Base-by-base conservation (phyloP, 2,888 invertebrate genomes). In the Phengaris arion region DNA sequence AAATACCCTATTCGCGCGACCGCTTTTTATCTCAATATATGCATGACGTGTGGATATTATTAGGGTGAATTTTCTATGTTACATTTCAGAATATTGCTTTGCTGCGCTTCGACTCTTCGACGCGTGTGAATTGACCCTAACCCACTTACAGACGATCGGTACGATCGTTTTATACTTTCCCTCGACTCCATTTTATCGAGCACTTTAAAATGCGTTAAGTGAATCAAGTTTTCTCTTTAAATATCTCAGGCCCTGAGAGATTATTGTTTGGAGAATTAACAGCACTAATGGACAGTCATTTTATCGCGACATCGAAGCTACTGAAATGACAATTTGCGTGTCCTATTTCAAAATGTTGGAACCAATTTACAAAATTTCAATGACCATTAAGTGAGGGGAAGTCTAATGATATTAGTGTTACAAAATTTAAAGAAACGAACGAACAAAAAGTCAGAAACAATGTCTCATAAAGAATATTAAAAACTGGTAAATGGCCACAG, bases 221-320 rank as follows among this genome's bases (percentile, higher is more conserved):
- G 83, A 84, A 86, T 83, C 83, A 82, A 83, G 83, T 86, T 84
- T 84, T 81, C 81, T 83, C 80, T 81, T 84, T 82, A 85, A 87
- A 85, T 85, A 85, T 83, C 80, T 82, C 80, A 80, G 83, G 82
- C 87, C 85, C 87, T 86, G 78, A 77, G 85, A 86, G 86, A 85
- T 84, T 82, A 81, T 83, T 81, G 80, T 77, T 70, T 75, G 69
- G 69, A 75, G 79, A 79, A 81, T 81, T 83, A 81, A 85, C 82
- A 79, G 22, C 54, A 75, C 74, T 78, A 78, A 77, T 78, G 77
- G 76, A 77, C 69, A 76, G 77, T 80, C 80, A 77, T 81, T 81
- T 81, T 15, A 70, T 48, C 70, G 69, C 22, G 55, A 68, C 69
- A 35, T 59, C 70, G 80, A 78, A 55, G 74, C 51, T 73, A 74